Percentiles rank a stretch among this genome's conserved stretches.
Conservation (phyloP, 2,888 invertebrate genomes). For the Octodonta nipae region DNA sequence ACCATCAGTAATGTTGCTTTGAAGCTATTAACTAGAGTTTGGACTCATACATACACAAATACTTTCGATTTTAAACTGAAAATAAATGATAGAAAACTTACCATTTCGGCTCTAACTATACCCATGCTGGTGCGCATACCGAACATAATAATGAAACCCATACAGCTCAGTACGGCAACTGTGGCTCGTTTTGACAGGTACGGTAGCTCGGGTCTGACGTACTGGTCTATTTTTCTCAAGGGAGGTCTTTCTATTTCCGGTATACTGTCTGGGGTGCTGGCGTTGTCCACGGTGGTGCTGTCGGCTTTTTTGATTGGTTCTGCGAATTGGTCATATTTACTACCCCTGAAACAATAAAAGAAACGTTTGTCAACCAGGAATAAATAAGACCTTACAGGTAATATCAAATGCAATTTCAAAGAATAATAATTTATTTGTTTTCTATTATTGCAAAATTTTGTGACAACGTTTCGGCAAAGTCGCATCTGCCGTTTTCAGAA, state of each 20-base stretch:
- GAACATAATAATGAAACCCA: conserved; percentile 87
- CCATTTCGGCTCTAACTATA: conserved; percentile 70
- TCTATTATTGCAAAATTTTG: too few species aligned
- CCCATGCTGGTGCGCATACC: conserved; percentile 99
- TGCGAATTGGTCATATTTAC: conserved; percentile 56
- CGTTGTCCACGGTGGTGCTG: conserved; percentile 46
- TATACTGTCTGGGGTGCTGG: conserved; percentile 60
- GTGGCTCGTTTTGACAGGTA: conserved; percentile 78
- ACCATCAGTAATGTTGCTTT: too few species aligned
- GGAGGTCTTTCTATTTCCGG: conserved; percentile 77
- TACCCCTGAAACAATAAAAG: conserved; percentile 37
- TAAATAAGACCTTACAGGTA: too few species aligned
- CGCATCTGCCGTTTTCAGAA: too few species aligned
- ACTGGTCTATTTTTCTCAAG: conserved; percentile 74
- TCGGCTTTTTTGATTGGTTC: conserved; percentile 41
- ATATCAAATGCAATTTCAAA: too few species aligned
- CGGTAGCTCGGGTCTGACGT: conserved; percentile 73
- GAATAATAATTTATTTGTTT: too few species aligned
- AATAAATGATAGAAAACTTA: conserved; percentile 8
- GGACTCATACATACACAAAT: background rate
- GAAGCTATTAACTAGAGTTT: background rate
- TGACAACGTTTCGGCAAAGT: too few species aligned
- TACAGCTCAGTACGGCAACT: conserved; percentile 70
- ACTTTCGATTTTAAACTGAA: conserved; percentile 1
- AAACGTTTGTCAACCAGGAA: too few species aligned